Conservation (phyloP, 2,797 vertebrate species). For the Phalloptychus januarius region DNA sequence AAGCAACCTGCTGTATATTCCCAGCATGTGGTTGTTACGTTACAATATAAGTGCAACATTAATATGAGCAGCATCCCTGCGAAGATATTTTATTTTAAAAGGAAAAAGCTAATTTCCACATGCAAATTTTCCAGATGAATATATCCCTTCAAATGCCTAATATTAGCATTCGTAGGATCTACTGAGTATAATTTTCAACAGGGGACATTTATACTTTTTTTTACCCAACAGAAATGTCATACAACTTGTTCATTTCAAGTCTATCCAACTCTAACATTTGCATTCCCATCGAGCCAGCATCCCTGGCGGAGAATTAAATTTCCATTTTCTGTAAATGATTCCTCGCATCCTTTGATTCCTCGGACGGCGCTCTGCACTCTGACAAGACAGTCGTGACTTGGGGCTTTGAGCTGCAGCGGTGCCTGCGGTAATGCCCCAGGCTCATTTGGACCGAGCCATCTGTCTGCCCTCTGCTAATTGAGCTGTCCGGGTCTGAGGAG, state of each 20-base stretch:
- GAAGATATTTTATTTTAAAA: not conserved
- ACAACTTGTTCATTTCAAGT: not conserved
- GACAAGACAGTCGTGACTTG: conserved; percentile 37
- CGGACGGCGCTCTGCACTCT: conserved; percentile 7
- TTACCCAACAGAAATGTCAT: not conserved
- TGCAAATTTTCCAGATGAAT: not conserved
- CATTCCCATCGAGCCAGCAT: not conserved
- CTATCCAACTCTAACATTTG: not conserved
- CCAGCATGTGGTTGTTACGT: not conserved
- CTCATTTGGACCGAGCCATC: conserved; percentile 35
- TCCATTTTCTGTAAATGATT: conserved; percentile 9
- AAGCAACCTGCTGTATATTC: not conserved
- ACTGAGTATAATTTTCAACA: not conserved
- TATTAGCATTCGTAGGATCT: not conserved
- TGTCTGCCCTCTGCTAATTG: conserved; percentile 50
- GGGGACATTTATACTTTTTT: not conserved
- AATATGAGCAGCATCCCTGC: not conserved
- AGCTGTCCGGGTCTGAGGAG: conserved; percentile 39
- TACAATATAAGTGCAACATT: not conserved
- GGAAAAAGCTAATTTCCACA: not conserved
- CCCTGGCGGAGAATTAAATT: not conserved
- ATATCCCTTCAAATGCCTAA: not conserved
- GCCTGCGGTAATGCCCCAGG: conserved; percentile 54
- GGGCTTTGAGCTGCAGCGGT: conserved; percentile 40
- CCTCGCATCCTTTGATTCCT: not conserved